Conservation (phyloP, 2,797 vertebrate genomes). For the Serranus cabrilla region DNA sequence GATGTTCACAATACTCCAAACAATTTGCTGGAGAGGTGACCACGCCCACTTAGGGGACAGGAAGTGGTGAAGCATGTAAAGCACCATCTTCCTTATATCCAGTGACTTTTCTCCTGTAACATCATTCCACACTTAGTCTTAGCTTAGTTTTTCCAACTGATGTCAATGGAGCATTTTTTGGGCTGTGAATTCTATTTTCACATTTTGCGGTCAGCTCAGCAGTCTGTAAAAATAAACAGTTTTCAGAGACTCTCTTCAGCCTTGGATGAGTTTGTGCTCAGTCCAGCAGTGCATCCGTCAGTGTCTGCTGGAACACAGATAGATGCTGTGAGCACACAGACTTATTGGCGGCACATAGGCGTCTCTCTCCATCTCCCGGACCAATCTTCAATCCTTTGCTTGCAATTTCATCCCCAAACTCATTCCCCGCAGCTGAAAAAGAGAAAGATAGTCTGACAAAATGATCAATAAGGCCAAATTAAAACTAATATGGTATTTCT, state of each 20-base stretch:
- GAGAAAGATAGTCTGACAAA: conserved; percentile 60
- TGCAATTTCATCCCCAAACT: conserved; percentile 21
- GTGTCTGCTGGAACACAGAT: conserved; percentile 49
- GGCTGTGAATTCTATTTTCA: conserved; percentile 17
- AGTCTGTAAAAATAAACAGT: conserved; percentile 14
- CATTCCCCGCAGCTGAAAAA: conserved; percentile 28
- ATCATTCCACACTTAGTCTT: background rate
- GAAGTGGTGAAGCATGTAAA: too few relatives aligned
- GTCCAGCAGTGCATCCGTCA: conserved; percentile 51
- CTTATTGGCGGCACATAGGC: conserved; percentile 50
- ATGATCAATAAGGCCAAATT: conserved; percentile 66
- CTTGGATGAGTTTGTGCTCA: conserved; percentile 27
- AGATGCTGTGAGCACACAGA: conserved; percentile 46
- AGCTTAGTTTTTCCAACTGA: background rate
- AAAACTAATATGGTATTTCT: conserved; percentile 62
- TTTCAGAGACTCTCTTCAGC: conserved; percentile 27
- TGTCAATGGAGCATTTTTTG: background rate
- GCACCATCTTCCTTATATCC: too few relatives aligned
- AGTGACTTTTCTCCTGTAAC: too few relatives aligned
- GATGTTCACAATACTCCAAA: too few relatives aligned
- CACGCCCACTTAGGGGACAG: too few relatives aligned
- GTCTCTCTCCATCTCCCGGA: conserved; percentile 57
- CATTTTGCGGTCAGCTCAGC: background rate
- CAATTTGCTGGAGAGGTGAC: too few relatives aligned
- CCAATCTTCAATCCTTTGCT: conserved; percentile 48